Evolutionary conservation across 2,797 vertebrate genomes (phyloP), one percentile per base, ranked within the genome.

Genomic region (Cossypha heuglini): DNA sequence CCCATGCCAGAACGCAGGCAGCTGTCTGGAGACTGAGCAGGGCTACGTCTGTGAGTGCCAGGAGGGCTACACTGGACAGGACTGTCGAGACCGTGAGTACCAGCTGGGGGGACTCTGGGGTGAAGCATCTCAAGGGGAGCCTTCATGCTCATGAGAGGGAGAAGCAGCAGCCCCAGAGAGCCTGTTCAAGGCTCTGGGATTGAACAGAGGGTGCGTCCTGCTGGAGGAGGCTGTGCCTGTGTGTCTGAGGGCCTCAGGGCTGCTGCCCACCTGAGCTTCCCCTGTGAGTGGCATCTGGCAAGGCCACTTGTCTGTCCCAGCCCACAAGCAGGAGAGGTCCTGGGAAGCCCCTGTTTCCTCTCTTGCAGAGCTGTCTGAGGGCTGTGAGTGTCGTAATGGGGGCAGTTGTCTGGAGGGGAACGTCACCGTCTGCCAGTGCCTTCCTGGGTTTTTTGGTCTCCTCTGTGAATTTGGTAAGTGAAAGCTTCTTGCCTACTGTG

Each of bases 361-460:
- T 40, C 15, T 76, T 94, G 48, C 94, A 98, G 98, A 97, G 46
- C 87, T 96, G 43, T 91, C 96, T 24, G 98, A 98, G 49, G 98
- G 98, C 96, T 99, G 99, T 6, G 98, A 98, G 38, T 99, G 99
- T 97, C 98, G 98, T 92, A 99, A 99, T 0, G 99, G 99, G 33
- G 99, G 99, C 49, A 97, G 98, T 38, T 99, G 99, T 94, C 97
- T 98, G 90, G 98, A 98, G 90, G 95, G 97, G 76, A 99, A 99
- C 4, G 94, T 98, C 95, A 99, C 99, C 12, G 96, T 98, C 92
- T 98, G 98, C 97, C 98, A 98, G 97, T 99, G 99, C 97, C 99
- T 92, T 4, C 97, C 97, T 1, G 98, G 98, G 26, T 98, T 97
- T 95, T 98, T 98, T 29, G 98, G 98, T 42, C 97, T 97, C 29